Evolutionary conservation across 2,888 invertebrate species (phyloP).

Genomic region (Pelosia muscerda): DNA sequence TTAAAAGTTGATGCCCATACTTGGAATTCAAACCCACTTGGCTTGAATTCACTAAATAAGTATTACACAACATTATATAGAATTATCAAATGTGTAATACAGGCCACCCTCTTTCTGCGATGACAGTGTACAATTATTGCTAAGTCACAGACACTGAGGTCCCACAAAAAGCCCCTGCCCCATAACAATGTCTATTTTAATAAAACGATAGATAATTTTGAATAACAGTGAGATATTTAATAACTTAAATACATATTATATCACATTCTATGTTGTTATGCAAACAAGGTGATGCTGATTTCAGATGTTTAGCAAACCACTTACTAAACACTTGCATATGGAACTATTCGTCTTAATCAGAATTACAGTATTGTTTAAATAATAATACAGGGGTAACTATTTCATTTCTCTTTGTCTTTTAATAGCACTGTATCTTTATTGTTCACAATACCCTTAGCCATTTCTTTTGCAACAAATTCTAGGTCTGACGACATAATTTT

Average conservation of each 20-base stretch:
- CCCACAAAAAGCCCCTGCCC: too few relatives aligned
- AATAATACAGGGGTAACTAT: not conserved
- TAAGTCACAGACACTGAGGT: not conserved
- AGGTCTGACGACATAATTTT: constrained; percentile 83
- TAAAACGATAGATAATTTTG: not conserved
- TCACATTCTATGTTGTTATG: not conserved
- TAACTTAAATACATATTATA: not conserved
- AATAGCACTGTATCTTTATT: constrained; percentile 51
- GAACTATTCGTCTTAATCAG: not conserved
- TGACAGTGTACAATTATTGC: not conserved
- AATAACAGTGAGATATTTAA: not conserved
- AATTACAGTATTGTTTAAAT: not conserved
- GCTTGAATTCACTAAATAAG: not conserved
- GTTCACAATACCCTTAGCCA: constrained; percentile 58
- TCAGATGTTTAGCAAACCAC: not conserved
- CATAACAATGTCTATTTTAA: not conserved
- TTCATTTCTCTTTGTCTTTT: constrained; percentile 27
- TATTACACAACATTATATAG: too few relatives aligned
- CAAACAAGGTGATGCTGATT: not conserved
- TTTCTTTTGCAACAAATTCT: constrained; percentile 80
- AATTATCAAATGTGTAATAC: too few relatives aligned
- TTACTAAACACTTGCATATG: not conserved
- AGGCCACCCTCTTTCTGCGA: too few relatives aligned
- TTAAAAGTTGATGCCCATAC: too few relatives aligned
- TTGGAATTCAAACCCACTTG: too few relatives aligned